Base-by-base conservation (phyloP, 2,888 invertebrate species). In the Rhagophthalmus giganteus region DNA sequence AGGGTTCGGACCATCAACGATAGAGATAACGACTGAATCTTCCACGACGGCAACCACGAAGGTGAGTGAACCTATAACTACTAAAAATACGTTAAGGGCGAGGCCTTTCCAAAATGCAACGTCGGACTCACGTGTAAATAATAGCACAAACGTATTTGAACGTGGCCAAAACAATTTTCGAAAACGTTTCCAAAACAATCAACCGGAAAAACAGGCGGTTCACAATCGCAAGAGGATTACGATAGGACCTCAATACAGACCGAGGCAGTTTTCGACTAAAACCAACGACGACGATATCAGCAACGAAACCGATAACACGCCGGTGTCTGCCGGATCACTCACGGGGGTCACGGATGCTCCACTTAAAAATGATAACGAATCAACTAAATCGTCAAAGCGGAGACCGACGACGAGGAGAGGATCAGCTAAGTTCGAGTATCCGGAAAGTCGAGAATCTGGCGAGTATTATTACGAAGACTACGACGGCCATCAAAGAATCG, bases 1-100 rank as follows among this genome's bases (percentile, higher is more conserved):
- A 24, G 24, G 25, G 16, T 30, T n/a, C 24, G 25, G 26, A 32
- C 28, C 34, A 20, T 34, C 26, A 1, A 32, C 32, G 11, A 13
- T 34, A n/a, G 32, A 39, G 8, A 25, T 16, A 12, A 16, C 34
- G 7, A 27, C 14, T 24, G 49, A 49, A 27, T 28, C 65, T 12
- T 67, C 72, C n/a, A n/a, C n/a, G 12, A 68, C 75, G 7, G 68
- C 67, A 45, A 57, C 74, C 33, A 55, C 64, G 55, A 73, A 74
- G 82, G 82, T 81, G 76, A 81, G 82, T 73, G 68, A 69, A n/a
- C 27, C 35, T 41, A 54, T 48, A 41, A 51, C 55, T 33, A 16
- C 50, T 45, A 55, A 25, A 33, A 42, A 32, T 30, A 11, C 31
- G 14, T 35, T 45, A 40, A 44, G 40, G 32, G 10, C 44, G 26